phyloP scores from a whole-genome alignment of 2,888 invertebrate species.

The Cephus runcator region DNA sequence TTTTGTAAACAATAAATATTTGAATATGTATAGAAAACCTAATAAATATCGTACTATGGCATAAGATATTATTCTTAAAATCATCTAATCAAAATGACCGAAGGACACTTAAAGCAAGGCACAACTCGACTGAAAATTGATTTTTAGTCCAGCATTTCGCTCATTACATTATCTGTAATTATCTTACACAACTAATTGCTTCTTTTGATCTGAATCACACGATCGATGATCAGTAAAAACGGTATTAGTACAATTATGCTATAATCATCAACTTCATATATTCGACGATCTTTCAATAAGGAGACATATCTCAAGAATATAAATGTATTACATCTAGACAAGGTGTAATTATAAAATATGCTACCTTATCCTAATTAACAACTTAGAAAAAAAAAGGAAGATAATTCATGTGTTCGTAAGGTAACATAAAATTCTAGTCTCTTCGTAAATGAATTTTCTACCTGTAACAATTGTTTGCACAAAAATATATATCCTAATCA shows the following conservation, averaged over 20 bases:
- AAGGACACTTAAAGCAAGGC: slow-evolving; percentile 42
- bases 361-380: background rate
- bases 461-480: background rate
- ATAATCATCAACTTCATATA: background rate
- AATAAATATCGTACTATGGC: background rate
- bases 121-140: slow-evolving; percentile 12
- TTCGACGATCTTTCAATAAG: background rate
- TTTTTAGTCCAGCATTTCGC: background rate
- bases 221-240: background rate
- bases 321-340: background rate
- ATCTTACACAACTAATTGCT: background rate
- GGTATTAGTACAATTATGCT: background rate
- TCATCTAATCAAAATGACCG: background rate
- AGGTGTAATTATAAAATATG: background rate
- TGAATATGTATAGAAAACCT: background rate
- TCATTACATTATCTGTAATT: background rate
- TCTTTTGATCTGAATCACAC: background rate
- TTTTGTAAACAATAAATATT: background rate
- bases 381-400: background rate
- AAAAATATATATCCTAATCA: background rate
- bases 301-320: background rate
- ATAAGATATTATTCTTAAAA: background rate
- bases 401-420: background rate
- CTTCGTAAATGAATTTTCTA: background rate
- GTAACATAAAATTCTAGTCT: background rate